These are phyloP conservation scores for Cochlearius cochlearius DNA, from an alignment of 2,113 vertebrate genomes.

Conservation along the genomic window DNA sequence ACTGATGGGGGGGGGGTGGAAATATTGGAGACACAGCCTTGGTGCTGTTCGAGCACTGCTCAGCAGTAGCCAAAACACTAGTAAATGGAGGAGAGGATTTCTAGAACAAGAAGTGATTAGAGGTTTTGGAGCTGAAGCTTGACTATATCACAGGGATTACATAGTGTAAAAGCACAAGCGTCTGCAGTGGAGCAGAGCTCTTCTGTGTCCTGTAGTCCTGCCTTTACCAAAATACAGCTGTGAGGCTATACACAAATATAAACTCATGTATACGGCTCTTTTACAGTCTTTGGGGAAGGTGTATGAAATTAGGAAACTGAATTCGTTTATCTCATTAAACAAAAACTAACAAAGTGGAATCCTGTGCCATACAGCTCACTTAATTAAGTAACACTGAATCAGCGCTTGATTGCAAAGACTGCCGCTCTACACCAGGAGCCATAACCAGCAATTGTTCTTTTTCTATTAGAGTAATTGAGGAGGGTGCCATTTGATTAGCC, in stretches of 20 bases:
- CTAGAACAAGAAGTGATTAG: not conserved
- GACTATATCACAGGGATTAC: not conserved
- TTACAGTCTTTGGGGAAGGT: not conserved
- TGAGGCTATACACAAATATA: not conserved
- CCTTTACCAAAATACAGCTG: not conserved
- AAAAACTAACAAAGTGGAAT: not conserved
- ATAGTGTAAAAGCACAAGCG: not conserved
- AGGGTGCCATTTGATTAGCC: constrained; percentile 6
- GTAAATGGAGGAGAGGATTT: not conserved
- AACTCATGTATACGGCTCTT: not conserved
- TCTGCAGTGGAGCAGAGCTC: not conserved
- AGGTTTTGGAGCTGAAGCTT: not conserved
- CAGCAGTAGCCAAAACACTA: too few species aligned
- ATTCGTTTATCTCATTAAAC: constrained; percentile 2
- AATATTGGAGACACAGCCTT: too few species aligned
- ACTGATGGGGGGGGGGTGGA: too few species aligned
- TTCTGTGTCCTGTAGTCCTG: not conserved
- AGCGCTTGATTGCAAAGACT: constrained; percentile 8
- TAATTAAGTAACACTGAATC: not conserved
- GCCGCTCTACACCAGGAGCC: not conserved
- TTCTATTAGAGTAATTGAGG: not conserved
- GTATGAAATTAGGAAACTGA: not conserved
- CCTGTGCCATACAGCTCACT: not conserved
- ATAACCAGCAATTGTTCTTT: constrained; percentile 1
- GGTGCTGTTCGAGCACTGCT: too few species aligned